Conservation (phyloP, 2,113 vertebrate genomes). For the Pimephales promelas region DNA sequence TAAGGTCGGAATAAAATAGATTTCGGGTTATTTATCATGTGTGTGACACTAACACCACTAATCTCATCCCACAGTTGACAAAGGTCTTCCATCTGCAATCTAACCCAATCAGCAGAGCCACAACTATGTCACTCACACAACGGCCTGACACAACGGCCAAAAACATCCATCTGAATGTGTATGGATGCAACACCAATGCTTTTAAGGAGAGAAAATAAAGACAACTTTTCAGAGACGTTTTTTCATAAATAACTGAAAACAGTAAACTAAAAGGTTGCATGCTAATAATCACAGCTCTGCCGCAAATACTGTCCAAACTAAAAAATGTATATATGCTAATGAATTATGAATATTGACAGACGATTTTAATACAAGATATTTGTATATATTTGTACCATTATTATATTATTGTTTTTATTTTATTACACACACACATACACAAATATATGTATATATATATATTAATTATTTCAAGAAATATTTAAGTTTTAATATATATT, state of each 20-base stretch:
- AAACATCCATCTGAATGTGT: neutral
- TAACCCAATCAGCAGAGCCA: constrained; percentile 40
- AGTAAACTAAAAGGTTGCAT: no score
- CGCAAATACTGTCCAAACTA: no score
- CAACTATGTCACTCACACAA: constrained; percentile 30
- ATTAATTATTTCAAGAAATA: neutral
- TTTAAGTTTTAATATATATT: no score
- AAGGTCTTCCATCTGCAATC: constrained; percentile 20
- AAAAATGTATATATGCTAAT: no score
- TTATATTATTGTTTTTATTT: no score
- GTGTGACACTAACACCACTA: constrained; percentile 47
- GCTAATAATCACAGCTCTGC: no score
- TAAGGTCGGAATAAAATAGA: constrained; percentile 25
- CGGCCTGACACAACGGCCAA: neutral
- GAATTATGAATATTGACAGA: no score
- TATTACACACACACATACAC: no score
- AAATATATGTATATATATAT: no score
- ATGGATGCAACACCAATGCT: neutral
- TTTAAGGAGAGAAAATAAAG: neutral
- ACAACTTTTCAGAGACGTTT: neutral
- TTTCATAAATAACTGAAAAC: neutral
- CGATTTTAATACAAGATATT: no score
- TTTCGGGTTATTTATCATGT: constrained; percentile 40
- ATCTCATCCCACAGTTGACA: constrained; percentile 17
- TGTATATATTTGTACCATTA: no score